phyloP scores from a whole-genome alignment of 2,888 invertebrate species.

The Acanthoscelides obtectus region DNA sequence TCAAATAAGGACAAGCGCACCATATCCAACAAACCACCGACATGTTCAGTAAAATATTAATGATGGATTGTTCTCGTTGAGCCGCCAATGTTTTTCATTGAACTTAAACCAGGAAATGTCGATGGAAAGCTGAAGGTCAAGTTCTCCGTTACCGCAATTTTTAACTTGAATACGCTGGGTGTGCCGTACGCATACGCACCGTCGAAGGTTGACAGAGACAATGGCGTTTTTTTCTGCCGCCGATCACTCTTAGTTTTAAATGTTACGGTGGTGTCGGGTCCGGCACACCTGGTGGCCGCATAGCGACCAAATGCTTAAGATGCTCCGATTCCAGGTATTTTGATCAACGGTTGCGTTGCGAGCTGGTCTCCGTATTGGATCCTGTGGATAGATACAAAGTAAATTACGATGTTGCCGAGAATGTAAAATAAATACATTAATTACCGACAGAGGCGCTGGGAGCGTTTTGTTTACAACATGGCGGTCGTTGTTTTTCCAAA shows the following conservation, averaged over 20 bases:
- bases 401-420: too few species aligned
- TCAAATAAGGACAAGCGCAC: background rate
- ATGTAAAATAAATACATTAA: too few species aligned
- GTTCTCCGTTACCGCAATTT: background rate
- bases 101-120: background rate
- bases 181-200: background rate
- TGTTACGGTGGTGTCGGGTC: background rate
- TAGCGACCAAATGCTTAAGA: background rate
- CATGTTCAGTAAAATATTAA: background rate
- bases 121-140: background rate
- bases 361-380: too few species aligned
- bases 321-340: background rate
- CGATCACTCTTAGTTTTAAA: background rate
- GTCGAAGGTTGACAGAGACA: background rate
- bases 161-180: background rate
- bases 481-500: too few species aligned
- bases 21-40: background rate
- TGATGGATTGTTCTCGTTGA: background rate
- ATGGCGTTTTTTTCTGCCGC: background rate
- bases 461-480: too few species aligned
- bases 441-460: too few species aligned
- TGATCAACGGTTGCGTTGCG: background rate
- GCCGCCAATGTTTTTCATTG: background rate
- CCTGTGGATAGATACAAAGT: too few species aligned
- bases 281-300: background rate